Conservation (phyloP, 23 tunicate species). For the Clavelina lepadiformis region DNA sequence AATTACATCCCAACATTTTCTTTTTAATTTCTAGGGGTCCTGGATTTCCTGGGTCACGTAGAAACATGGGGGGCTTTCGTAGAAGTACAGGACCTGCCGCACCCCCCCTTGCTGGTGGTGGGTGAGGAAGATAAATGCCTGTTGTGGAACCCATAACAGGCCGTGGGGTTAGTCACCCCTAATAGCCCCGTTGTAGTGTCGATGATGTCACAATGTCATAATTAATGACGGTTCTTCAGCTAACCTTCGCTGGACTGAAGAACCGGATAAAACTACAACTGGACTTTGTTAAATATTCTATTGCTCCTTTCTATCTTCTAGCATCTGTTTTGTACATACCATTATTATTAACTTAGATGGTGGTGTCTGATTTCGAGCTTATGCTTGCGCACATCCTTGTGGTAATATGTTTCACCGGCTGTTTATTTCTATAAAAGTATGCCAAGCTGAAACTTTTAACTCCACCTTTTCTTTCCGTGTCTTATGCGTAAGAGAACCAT, state of each 20-base stretch:
- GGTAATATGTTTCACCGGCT: too few species aligned
- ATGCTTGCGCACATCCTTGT: too few species aligned
- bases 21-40: constrained; percentile 44
- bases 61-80: constrained; percentile 56
- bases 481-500: too few species aligned
- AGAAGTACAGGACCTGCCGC: constrained; percentile 47
- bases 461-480: too few species aligned
- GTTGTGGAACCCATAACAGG: neutral
- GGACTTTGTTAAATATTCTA: too few species aligned
- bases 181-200: neutral
- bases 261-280: neutral
- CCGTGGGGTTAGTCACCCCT: neutral
- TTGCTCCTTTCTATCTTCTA: too few species aligned
- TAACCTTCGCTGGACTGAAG: constrained; percentile 1
- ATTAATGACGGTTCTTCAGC: constrained; percentile 5
- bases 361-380: too few species aligned
- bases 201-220: constrained; percentile 9
- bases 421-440: too few species aligned
- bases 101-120: constrained; percentile 87
- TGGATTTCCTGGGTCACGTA: constrained; percentile 47
- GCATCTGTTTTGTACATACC: too few species aligned
- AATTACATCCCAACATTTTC: neutral
- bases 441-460: too few species aligned
- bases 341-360: too few species aligned
- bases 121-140: constrained; percentile 96